Evolutionary conservation across 1,140 invertebrate genomes (phyloP).

Genomic region (Thaumetopoea pityocampa): DNA sequence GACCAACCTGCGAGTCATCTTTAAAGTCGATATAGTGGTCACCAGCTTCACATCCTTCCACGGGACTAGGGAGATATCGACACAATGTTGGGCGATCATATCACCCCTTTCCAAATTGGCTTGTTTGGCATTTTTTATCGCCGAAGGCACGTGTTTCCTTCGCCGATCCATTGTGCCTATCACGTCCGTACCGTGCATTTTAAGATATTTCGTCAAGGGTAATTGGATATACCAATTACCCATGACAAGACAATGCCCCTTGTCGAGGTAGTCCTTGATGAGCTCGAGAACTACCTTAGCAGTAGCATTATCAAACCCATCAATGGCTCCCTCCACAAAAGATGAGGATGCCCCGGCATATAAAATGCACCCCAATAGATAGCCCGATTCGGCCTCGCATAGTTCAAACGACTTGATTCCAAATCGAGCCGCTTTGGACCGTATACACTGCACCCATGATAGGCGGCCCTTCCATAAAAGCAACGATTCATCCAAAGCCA

Average conservation of each 20-base stretch:
- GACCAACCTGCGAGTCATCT: conserved; percentile 1
- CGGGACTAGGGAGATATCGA: conserved; percentile 19
- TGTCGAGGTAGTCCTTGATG: neutral
- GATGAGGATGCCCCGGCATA: conserved; percentile 9
- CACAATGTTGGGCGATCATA: conserved; percentile 18
- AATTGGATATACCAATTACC: conserved; percentile 26
- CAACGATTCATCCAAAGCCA: conserved; percentile 19
- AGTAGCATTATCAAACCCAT: conserved; percentile 5
- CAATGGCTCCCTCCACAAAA: neutral
- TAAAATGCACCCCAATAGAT: conserved; percentile 12
- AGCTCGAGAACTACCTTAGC: conserved; percentile 13
- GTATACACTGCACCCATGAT: conserved; percentile 9
- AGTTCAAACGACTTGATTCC: conserved; percentile 23
- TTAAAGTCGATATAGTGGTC: conserved; percentile 20
- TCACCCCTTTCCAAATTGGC: conserved; percentile 10
- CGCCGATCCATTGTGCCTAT: conserved; percentile 12
- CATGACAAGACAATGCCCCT: conserved; percentile 19
- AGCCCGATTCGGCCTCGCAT: conserved; percentile 20
- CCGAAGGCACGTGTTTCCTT: conserved; percentile 11
- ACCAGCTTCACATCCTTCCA: conserved; percentile 25
- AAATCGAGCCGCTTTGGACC: conserved; percentile 9
- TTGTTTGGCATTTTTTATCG: conserved; percentile 6
- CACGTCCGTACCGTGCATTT: conserved; percentile 12
- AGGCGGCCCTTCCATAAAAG: conserved; percentile 21
- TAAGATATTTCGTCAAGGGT: conserved; percentile 21